A percentile compares a stretch with the other conserved stretches of the same genome.
These are phyloP conservation scores for Geococcyx californianus DNA, from an alignment of 2,113 vertebrate genomes.

Conservation along the genomic window DNA sequence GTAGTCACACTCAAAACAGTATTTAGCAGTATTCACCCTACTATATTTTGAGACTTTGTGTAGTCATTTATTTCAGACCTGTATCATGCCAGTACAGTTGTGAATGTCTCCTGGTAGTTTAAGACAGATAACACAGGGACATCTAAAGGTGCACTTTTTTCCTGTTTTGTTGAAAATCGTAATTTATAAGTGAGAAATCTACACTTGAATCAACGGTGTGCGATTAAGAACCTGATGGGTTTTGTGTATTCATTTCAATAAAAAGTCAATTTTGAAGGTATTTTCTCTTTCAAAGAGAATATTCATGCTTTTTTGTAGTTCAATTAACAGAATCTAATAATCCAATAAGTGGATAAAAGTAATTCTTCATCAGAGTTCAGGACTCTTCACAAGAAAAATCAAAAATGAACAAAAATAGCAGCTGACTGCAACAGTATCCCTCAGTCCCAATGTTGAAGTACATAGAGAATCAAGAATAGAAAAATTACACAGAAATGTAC, in stretches of 20 bases:
- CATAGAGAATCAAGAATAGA: not conserved
- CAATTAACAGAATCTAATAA: not conserved
- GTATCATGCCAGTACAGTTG: too few relatives aligned
- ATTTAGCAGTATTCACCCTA: too few relatives aligned
- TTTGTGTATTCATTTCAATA: not conserved
- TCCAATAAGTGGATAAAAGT: not conserved
- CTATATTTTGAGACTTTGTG: too few relatives aligned
- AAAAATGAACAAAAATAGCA: not conserved
- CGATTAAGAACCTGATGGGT: not conserved
- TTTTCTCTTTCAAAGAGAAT: not conserved
- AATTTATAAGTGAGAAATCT: not conserved
- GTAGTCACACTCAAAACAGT: too few relatives aligned
- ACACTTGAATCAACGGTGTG: not conserved
- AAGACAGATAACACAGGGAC: too few relatives aligned
- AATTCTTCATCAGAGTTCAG: not conserved
- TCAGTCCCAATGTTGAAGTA: not conserved
- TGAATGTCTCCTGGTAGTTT: too few relatives aligned
- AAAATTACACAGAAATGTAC: not conserved
- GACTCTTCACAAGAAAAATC: not conserved
- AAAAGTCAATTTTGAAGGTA: not conserved
- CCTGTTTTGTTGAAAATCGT: not conserved
- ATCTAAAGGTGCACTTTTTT: too few relatives aligned
- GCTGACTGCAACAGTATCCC: not conserved
- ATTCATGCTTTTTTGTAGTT: not conserved
- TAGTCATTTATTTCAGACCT: too few relatives aligned